phyloP scores from a whole-genome alignment of 2,797 vertebrate species.

The Iguana delicatissima region DNA sequence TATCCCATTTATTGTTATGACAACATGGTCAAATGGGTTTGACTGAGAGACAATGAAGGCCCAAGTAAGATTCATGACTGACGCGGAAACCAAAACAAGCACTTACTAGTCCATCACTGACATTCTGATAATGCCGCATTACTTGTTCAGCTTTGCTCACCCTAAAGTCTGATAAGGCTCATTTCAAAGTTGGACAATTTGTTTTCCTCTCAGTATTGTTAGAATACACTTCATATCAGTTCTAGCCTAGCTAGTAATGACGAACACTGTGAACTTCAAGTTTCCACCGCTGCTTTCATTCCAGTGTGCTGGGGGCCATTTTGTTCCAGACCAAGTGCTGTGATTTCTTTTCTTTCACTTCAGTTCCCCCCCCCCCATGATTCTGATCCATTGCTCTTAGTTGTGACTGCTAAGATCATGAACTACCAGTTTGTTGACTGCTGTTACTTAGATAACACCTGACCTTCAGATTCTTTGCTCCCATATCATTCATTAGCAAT shows the following conservation, averaged over 20 bases:
- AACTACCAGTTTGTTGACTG: no score
- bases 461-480: no score
- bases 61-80: no score
- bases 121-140: no score
- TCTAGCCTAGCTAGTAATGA: neutral
- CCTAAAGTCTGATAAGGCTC: neutral
- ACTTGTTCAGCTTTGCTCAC: neutral
- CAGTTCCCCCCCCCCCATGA: neutral
- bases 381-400: neutral
- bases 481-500: no score
- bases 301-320: neutral
- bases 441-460: no score
- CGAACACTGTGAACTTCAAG: no score
- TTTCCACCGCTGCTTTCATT: neutral
- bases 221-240: neutral
- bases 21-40: neutral
- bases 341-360: neutral
- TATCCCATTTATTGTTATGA: neutral
- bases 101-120: neutral
- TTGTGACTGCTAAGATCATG: neutral
- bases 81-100: neutral
- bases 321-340: neutral
- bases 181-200: neutral
- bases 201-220: neutral
- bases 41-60: no score